These are phyloP conservation scores for Tetranychus cinnabarinus DNA, from an alignment of 1,140 invertebrate genomes.

Conservation along the genomic window DNA sequence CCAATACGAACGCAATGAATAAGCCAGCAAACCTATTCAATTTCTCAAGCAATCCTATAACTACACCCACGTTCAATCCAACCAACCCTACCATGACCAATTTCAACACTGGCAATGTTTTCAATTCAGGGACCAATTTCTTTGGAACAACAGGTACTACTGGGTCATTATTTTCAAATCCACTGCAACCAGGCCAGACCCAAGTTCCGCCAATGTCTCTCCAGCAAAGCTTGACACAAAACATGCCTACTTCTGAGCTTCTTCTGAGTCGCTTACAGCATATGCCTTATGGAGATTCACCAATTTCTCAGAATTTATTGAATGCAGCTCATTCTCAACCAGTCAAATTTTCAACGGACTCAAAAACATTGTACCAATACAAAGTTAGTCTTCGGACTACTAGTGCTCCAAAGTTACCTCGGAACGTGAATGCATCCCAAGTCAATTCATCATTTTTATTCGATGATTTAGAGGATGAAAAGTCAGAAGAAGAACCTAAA, in stretches of 20 bases:
- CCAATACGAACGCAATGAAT: background rate
- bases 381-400: slow-evolving; percentile 3
- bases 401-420: background rate
- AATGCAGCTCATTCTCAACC: background rate
- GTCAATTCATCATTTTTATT: slow-evolving; percentile 20
- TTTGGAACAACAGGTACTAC: background rate
- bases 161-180: background rate
- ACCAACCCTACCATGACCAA: background rate
- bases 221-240: background rate
- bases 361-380: slow-evolving; percentile 10
- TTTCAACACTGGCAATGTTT: background rate
- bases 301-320: background rate
- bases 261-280: slow-evolving; percentile 6
- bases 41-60: background rate
- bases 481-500: slow-evolving; percentile 17
- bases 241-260: background rate
- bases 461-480: slow-evolving; percentile 29
- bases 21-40: background rate
- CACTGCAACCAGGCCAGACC: background rate
- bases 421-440: background rate
- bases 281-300: slow-evolving; percentile 9
- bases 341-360: slow-evolving; percentile 9
- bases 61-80: background rate
- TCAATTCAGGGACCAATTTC: background rate
- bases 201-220: background rate